These are phyloP conservation scores for Chroicocephalus ridibundus DNA, from an alignment of 2,113 vertebrate species.

Conservation along the genomic window DNA sequence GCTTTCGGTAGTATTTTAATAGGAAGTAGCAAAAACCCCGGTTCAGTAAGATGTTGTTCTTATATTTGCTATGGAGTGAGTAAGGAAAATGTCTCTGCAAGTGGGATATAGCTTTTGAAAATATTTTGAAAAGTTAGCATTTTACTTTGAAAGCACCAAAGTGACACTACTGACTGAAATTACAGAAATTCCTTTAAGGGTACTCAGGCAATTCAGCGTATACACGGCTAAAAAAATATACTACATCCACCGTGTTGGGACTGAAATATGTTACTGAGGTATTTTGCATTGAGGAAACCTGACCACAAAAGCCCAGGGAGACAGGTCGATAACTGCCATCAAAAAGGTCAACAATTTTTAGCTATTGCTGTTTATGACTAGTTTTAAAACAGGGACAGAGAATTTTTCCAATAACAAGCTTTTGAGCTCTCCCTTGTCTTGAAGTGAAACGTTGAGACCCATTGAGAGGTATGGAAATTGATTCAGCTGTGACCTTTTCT, in stretches of 20 bases:
- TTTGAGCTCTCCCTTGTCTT: not conserved
- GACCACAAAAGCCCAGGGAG: not conserved
- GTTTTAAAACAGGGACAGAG: not conserved
- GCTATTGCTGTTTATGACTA: not conserved
- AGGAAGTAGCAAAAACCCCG: not conserved
- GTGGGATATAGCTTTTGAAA: not conserved
- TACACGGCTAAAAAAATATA: not conserved
- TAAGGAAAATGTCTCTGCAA: not conserved
- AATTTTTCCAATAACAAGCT: not conserved
- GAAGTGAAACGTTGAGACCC: not conserved
- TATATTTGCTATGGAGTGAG: not conserved
- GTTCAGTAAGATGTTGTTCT: not conserved
- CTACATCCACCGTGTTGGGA: not conserved
- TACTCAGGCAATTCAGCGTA: not conserved
- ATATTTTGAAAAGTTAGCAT: not conserved
- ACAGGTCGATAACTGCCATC: not conserved
- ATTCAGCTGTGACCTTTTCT: not conserved
- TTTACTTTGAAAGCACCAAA: not conserved
- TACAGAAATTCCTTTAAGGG: not conserved
- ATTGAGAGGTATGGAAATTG: not conserved
- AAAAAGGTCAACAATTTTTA: not conserved
- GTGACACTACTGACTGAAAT: not conserved
- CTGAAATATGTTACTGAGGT: not conserved
- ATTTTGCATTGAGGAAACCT: not conserved
- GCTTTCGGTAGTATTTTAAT: not conserved